Evolutionary conservation across 1,140 invertebrate genomes (phyloP).

Genomic region (Drosophila rhopaloa): DNA sequence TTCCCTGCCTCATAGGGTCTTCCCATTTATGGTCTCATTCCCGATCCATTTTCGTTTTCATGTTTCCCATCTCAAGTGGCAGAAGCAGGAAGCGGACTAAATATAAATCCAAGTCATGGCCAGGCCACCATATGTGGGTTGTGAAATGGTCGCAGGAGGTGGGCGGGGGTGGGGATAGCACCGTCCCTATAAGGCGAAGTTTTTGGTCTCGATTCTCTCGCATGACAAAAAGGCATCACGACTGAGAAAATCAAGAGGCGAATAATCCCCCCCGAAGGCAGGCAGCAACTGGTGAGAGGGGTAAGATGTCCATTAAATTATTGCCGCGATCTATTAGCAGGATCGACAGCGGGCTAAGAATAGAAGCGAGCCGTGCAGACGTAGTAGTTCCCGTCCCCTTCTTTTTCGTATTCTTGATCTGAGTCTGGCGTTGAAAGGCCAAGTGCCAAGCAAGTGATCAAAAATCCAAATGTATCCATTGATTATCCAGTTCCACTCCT

Average conservation of each 20-base stretch:
- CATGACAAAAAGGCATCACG: slow-evolving; percentile 35
- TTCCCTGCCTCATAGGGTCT: slow-evolving; percentile 5
- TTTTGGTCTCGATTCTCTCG: slow-evolving; percentile 13
- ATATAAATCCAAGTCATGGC: slow-evolving; percentile 71
- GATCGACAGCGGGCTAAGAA: slow-evolving; percentile 35
- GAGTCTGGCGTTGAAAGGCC: slow-evolving; percentile 39
- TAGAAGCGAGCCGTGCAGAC: slow-evolving; percentile 22
- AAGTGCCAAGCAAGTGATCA: slow-evolving; percentile 21
- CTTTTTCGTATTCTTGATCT: slow-evolving; percentile 11
- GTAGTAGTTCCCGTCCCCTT: not conserved
- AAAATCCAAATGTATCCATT: not conserved
- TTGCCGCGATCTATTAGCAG: slow-evolving; percentile 75
- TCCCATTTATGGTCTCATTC: slow-evolving; percentile 7
- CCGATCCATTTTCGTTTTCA: slow-evolving; percentile 13
- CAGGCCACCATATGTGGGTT: slow-evolving; percentile 66
- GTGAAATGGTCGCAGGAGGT: slow-evolving; percentile 7
- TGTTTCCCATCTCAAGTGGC: slow-evolving; percentile 18
- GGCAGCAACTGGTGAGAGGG: not conserved
- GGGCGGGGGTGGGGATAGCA: slow-evolving; percentile 2
- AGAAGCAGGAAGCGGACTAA: slow-evolving; percentile 78
- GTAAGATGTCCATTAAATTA: slow-evolving; percentile 71
- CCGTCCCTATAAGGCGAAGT: slow-evolving; percentile 18
- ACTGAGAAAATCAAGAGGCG: slow-evolving; percentile 8
- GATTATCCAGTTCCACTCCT: not conserved
- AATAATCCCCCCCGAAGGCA: slow-evolving; percentile 1